phyloP scores from a whole-genome alignment of 2,888 invertebrate genomes.

The Ethmia dodecea region DNA sequence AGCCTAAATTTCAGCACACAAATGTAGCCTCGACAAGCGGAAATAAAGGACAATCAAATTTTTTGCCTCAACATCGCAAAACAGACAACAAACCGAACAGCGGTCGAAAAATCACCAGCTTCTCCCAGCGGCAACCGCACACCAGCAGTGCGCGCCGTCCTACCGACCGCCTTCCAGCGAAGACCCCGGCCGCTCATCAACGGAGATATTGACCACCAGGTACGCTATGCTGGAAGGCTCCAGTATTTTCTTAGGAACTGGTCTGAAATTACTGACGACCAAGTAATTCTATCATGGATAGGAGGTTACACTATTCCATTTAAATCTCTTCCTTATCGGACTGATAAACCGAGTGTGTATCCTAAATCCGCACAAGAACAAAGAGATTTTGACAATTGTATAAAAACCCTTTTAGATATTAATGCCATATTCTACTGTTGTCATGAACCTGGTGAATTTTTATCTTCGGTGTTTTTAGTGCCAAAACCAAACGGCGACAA shows the following conservation, averaged over 20 bases:
- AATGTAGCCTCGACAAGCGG: no score
- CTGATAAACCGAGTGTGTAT: neutral
- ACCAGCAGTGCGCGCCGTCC: no score
- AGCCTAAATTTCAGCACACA: no score
- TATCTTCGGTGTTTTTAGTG: neutral
- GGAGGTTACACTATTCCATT: conserved; percentile 13
- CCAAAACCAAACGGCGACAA: conserved; percentile 1
- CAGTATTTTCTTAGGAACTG: conserved; percentile 7
- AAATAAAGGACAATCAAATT: no score
- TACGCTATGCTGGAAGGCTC: conserved; percentile 9
- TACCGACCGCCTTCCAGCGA: no score
- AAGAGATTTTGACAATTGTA: conserved; percentile 1
- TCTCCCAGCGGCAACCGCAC: neutral
- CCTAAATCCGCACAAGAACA: conserved; percentile 1
- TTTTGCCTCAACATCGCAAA: no score
- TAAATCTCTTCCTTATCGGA: neutral
- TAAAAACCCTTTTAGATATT: conserved; percentile 2
- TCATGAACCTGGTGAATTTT: neutral
- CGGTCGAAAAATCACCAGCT: neutral
- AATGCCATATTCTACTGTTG: neutral
- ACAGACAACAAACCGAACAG: neutral
- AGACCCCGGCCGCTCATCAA: no score
- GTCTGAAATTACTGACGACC: conserved; percentile 10
- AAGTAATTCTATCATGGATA: conserved; percentile 10
- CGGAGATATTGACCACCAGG: no score